phyloP scores from a whole-genome alignment of 2,797 vertebrate species.

The Xerus rutilus region DNA sequence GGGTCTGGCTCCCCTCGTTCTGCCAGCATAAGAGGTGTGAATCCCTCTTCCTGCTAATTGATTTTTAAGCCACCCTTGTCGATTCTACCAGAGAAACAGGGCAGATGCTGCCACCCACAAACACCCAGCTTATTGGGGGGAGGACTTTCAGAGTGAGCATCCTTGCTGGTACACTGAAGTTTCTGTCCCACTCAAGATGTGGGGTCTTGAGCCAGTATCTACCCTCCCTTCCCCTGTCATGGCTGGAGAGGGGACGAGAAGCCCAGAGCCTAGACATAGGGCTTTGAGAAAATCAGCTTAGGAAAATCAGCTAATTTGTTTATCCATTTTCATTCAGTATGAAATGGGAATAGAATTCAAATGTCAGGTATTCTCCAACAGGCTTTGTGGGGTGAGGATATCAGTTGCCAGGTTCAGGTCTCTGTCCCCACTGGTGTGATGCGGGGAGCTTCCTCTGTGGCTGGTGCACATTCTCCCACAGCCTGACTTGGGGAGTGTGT shows the following conservation, averaged over 20 bases:
- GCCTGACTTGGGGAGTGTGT: rapidly evolving
- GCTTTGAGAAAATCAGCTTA: not conserved
- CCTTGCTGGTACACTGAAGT: rapidly evolving
- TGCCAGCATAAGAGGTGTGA: not conserved
- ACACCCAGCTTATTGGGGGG: not conserved
- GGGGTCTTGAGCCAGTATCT: not conserved
- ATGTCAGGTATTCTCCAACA: rapidly evolving
- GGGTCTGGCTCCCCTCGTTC: not conserved
- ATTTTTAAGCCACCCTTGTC: not conserved
- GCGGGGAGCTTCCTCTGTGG: not conserved
- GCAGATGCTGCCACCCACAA: not conserved
- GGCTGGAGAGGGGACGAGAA: not conserved
- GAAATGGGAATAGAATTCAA: not conserved
- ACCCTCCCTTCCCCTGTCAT: not conserved
- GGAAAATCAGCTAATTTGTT: not conserved
- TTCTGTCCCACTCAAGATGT: no score
- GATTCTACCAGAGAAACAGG: not conserved
- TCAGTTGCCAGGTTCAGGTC: not conserved
- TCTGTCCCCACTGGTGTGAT: not conserved
- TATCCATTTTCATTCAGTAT: not conserved
- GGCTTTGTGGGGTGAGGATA: not conserved
- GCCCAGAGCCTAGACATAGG: not conserved
- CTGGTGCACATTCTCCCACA: not conserved
- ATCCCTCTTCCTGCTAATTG: not conserved
- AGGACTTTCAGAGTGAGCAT: not conserved